phyloP scores from a whole-genome alignment of 2,888 invertebrate genomes.

The Conistra vaccinii region DNA sequence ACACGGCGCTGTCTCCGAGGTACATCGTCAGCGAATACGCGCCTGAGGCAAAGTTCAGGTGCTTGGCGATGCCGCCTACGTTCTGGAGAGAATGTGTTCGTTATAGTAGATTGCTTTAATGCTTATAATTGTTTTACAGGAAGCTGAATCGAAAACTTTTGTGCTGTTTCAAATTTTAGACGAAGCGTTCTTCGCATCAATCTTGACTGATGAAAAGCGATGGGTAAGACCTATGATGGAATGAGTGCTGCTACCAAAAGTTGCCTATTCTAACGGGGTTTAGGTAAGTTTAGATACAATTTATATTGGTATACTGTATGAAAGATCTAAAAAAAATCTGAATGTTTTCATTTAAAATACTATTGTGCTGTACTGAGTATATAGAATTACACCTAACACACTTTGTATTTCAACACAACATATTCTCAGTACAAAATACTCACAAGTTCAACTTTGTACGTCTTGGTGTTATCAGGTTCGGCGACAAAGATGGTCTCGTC shows the following conservation, averaged over 20 bases:
- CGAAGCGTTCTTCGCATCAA: not conserved
- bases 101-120: not conserved
- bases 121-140: not conserved
- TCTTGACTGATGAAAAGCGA: not conserved
- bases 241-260: not conserved
- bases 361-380: not conserved
- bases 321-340: no score
- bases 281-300: not conserved
- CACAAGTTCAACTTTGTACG: conserved; percentile 98
- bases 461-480: conserved; percentile 94
- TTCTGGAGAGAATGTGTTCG: conserved; percentile 87
- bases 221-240: not conserved
- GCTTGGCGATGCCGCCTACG: conserved; percentile 94
- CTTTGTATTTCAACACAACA: not conserved
- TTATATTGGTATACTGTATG: not conserved
- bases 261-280: not conserved
- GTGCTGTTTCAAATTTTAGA: not conserved
- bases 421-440: conserved; percentile 67
- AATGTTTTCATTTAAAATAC: no score
- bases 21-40: conserved; percentile 95
- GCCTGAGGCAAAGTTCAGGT: conserved; percentile 94
- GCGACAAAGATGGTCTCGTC: conserved; percentile 99
- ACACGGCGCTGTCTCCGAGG: conserved; percentile 97
- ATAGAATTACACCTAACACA: not conserved
- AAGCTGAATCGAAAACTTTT: not conserved